phyloP scores from a whole-genome alignment of 2,888 invertebrate genomes.

The Drosophila incognita region DNA sequence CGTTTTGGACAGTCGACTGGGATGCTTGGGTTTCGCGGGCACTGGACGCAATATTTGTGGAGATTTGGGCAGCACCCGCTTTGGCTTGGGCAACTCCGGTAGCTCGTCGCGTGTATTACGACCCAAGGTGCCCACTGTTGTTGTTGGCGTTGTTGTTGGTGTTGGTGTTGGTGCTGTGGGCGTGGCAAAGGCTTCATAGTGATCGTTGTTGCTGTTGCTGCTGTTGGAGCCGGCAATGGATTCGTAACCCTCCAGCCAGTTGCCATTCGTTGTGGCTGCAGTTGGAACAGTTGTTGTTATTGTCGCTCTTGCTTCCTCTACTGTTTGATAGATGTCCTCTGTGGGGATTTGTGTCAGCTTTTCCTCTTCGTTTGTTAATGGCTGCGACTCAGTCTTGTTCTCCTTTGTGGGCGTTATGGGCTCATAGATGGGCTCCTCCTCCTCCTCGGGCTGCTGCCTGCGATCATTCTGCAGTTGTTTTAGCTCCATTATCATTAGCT shows the following conservation, averaged over 20 bases:
- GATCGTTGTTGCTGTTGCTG: constrained; percentile 65
- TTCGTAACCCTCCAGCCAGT: constrained; percentile 82
- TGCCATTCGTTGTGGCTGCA: constrained; percentile 32
- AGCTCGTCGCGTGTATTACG: constrained; percentile 82
- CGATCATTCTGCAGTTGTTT: constrained; percentile 45
- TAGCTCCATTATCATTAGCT: constrained; percentile 75
- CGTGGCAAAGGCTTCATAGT: constrained; percentile 83
- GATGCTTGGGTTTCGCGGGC: constrained; percentile 54
- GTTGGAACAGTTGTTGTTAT: constrained; percentile 4
- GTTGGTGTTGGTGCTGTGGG: constrained; percentile 58
- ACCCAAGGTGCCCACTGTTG: constrained; percentile 63
- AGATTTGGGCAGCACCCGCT: constrained; percentile 78
- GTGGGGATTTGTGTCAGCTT: constrained; percentile 4
- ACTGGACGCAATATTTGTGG: constrained; percentile 63
- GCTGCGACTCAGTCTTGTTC: constrained; percentile 73
- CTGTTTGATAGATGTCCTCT: constrained; percentile 83
- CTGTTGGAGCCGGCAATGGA: constrained; percentile 75
- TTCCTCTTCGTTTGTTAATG: constrained; percentile 39
- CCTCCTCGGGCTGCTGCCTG: neutral
- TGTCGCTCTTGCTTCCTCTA: constrained; percentile 71
- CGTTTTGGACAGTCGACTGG: constrained; percentile 9
- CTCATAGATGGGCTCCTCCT: constrained; percentile 71
- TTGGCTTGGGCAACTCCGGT: constrained; percentile 82
- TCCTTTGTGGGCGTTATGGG: constrained; percentile 68
- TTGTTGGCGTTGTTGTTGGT: constrained; percentile 67